Percentiles rank a stretch among this genome's conserved stretches.
Conservation (phyloP, 2,888 invertebrate species). For the Dicyrtomina minuta region DNA sequence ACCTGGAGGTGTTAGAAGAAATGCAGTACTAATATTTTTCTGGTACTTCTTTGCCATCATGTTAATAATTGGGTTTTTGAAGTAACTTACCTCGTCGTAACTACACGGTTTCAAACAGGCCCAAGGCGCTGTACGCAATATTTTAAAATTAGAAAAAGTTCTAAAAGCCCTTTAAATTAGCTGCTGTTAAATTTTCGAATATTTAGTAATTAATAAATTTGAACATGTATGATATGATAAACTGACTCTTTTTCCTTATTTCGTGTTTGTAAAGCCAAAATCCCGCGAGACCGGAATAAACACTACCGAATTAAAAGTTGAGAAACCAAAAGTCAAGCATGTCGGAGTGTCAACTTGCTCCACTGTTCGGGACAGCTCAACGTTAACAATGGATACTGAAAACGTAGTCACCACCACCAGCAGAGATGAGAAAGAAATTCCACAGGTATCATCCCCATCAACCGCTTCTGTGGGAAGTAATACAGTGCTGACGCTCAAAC, state of each 20-base stretch:
- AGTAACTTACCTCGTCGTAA: too few species aligned
- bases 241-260: background rate
- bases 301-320: slow-evolving; percentile 19
- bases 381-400: background rate
- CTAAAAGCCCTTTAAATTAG: too few species aligned
- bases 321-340: slow-evolving; percentile 31
- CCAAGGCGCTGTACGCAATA: too few species aligned
- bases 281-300: slow-evolving; percentile 38
- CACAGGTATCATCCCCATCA: too few species aligned
- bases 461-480: slow-evolving; percentile 2
- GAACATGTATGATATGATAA: background rate
- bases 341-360: slow-evolving; percentile 30
- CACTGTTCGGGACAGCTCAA: too few species aligned
- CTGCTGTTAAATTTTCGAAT: too few species aligned
- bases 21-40: too few species aligned
- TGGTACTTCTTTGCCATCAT: too few species aligned
- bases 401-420: background rate
- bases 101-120: too few species aligned
- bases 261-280: slow-evolving; percentile 35
- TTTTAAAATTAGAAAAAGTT: too few species aligned
- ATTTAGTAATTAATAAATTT: background rate
- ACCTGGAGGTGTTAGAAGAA: too few species aligned
- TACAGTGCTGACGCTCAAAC: slow-evolving; percentile 6
- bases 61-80: too few species aligned
- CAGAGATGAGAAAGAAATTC: background rate